Percentiles rank a stretch among this genome's conserved stretches.
These are phyloP conservation scores for Prunella strophiata DNA, from an alignment of 2,797 vertebrate species.

Conservation along the genomic window DNA sequence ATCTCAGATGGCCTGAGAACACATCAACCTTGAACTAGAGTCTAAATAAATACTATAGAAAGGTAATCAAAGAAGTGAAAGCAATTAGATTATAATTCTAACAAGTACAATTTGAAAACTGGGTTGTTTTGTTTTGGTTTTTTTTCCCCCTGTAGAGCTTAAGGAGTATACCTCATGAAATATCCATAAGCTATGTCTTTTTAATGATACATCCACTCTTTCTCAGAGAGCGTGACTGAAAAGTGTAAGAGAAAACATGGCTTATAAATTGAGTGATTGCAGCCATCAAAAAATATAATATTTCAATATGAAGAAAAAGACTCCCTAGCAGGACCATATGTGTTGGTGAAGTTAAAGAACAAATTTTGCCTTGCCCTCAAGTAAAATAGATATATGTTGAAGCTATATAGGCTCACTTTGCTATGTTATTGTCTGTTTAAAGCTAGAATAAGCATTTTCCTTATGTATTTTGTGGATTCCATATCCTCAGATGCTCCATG, in stretches of 20 bases:
- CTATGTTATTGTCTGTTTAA: not conserved
- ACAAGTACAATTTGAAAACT: not conserved
- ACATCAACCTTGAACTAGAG: not conserved
- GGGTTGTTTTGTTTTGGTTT: fast-evolving
- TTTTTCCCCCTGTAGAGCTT: not conserved
- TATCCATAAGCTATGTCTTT: not conserved
- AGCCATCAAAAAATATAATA: not conserved
- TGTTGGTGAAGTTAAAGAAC: not conserved
- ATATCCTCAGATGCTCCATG: not conserved
- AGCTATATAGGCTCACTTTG: not conserved
- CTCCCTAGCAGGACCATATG: not conserved
- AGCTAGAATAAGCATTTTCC: not conserved
- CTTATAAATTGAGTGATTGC: not conserved
- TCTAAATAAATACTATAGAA: not conserved
- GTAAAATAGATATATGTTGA: not conserved
- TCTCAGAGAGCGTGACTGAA: not conserved
- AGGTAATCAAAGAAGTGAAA: not conserved
- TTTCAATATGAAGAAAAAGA: not conserved
- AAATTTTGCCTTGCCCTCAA: not conserved
- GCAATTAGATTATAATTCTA: not conserved
- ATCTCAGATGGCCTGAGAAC: not conserved
- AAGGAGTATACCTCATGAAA: not conserved
- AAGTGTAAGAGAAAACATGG: not conserved
- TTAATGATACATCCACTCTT: not conserved
- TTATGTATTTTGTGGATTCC: not conserved